Evolutionary conservation across 2,113 vertebrate species (phyloP), one percentile per base, ranked within the genome.

Genomic region (Girardinichthys multiradiatus): DNA sequence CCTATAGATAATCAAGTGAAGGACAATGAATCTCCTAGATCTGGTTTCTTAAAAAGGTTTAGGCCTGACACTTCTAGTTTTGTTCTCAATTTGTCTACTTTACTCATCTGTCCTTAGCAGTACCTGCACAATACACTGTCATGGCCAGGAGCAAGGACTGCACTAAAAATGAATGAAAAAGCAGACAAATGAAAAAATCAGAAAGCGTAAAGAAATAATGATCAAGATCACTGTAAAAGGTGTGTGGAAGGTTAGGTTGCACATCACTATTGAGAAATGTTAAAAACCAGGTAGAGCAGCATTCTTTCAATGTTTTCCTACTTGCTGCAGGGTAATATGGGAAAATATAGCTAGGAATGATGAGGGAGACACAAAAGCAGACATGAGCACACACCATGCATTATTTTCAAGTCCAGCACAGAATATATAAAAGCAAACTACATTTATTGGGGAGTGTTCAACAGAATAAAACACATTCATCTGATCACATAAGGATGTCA

Each of bases 361-460:
- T 59, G 39, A 58, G 42, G 28, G 61, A 15, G 24, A 42, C 61
- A 66, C 30, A 73, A 72, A 61, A 5, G 68, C 14, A 39, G 37
- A 39, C 13, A 39, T 39, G 7, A 39, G 29, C 35, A 70, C 37
- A 73, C 62, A 31, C 33, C 62, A 48, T 60, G 58, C 28, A 60
- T 73, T 67, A 66, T 45, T 66, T 26, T 45, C 69, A 82, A 30
- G 62, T 5, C 10, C 27, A 59, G 57, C 30, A 3, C 29, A 0
- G 27, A 45, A 64, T 62, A 45, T 58, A 45, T 4, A 45, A 45
- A 45, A 45, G 42, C 15, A 57, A 1, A 3, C 39, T 31, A 45
- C 5, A 31, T 13, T 48, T 24, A 60, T 2, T 39, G 4, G 28
- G 13, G 39, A 24, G 71, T 15, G 4, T 61, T 74, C 11, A 66